Evolutionary conservation across 2,797 vertebrate genomes (phyloP), one percentile per base, ranked within the genome.

Genomic region (Hypotaenidia philippensis): DNA sequence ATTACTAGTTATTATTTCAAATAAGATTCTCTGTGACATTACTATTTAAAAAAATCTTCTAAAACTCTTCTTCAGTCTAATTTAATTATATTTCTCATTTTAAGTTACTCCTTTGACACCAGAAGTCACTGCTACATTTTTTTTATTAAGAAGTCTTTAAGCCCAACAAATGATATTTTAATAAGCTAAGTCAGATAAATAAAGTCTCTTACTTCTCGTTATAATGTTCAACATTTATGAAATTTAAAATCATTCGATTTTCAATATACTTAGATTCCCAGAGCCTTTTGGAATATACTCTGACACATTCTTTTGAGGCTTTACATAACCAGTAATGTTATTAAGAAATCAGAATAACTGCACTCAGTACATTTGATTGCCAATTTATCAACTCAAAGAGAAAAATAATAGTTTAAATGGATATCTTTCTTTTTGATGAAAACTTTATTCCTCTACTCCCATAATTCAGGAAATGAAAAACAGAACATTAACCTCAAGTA

Each of bases 311-410:
- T 92, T 75, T 85, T 71, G 27, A 74, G 50, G 36, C 3, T 68
- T 63, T 69, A 68, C 10, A 70, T 77, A 83, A 40, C 19, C 23
- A 40, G 31, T 56, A 36, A 36, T 17, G 2, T 82, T 90, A 77
- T 84, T 94, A 91, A 87, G 50, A 80, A 87, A 82, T 78, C 71
- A 85, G 44, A 83, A 77, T 79, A 84, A 44, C 22, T 36, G 25
- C 15, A 41, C 14, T 66, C 5, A 41, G 19, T 77, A 25, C 11
- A 47, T 88, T 83, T 81, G 21, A 68, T 57, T 83, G 19, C 13
- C 20, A 63, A 27, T 23, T 40, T 63, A 65, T 59, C 65, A 40
- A 20, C 44, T 72, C 5, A 63, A 8, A 74, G 44, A 57, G 9
- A 66, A 83, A 89, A 89, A 57, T 36, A 82, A 55, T 2, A 49